phyloP scores from a whole-genome alignment of 1,140 invertebrate species.

The Neocloeon triangulifer region DNA sequence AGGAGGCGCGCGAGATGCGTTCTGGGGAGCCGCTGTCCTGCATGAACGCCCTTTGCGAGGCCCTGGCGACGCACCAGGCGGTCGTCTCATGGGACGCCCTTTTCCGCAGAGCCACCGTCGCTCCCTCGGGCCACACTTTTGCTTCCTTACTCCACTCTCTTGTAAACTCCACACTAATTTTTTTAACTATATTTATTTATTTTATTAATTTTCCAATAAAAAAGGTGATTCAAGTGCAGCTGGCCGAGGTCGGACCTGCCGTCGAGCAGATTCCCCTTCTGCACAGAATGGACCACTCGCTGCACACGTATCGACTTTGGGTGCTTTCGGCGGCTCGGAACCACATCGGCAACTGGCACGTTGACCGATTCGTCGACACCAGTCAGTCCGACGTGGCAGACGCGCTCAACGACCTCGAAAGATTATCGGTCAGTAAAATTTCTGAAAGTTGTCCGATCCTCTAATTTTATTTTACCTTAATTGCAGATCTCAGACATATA shows the following conservation, averaged over 20 bases:
- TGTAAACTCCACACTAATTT: background rate
- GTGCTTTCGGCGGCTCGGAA: conserved; percentile 38
- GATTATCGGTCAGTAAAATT: background rate
- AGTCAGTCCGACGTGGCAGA: conserved; percentile 34
- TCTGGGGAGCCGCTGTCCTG: background rate
- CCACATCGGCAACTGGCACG: no score
- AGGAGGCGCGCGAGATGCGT: conserved; percentile 1
- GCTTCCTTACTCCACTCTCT: conserved; percentile 32
- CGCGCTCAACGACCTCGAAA: conserved; percentile 35
- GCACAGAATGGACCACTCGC: conserved; percentile 35
- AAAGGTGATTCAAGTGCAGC: conserved; percentile 18
- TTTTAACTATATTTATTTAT: background rate
- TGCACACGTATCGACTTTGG: conserved; percentile 52
- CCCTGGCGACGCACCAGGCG: conserved; percentile 31
- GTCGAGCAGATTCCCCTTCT: conserved; percentile 58
- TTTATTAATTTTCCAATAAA: no score
- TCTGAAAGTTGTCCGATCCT: background rate
- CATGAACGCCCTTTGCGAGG: background rate
- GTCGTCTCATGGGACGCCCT: conserved; percentile 49
- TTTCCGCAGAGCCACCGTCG: conserved; percentile 30
- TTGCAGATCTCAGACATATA: conserved; percentile 19
- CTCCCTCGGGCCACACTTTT: conserved; percentile 15
- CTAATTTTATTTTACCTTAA: conserved; percentile 18
- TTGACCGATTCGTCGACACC: conserved; percentile 36
- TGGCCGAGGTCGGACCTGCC: conserved; percentile 36